Evolutionary conservation across 1,140 invertebrate genomes (phyloP).

Genomic region (Chionoecetes opilio): DNA sequence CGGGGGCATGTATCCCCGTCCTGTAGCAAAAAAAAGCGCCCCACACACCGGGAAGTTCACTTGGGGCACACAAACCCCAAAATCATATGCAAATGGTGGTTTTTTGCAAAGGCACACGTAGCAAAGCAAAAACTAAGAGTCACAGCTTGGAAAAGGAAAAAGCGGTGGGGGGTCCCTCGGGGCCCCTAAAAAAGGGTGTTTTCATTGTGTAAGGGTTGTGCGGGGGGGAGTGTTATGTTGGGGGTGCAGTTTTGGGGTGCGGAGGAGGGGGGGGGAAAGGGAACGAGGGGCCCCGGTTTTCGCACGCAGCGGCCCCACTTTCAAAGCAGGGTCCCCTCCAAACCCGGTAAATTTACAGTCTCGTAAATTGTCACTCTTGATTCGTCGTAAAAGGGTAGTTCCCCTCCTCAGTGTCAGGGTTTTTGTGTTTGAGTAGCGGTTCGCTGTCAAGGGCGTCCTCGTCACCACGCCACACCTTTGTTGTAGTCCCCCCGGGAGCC

Average conservation of each 20-base stretch:
- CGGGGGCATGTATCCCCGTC: too few species aligned
- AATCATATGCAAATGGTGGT: background rate
- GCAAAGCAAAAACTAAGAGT: background rate
- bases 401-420: slow-evolving; percentile 65
- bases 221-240: slow-evolving; percentile 19
- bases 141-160: background rate
- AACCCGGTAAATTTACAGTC: slow-evolving; percentile 67
- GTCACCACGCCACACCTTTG: background rate
- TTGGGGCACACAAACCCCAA: too few species aligned
- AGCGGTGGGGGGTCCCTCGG: background rate
- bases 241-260: background rate
- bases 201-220: too few species aligned
- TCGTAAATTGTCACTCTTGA: slow-evolving; percentile 76
- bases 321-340: slow-evolving; percentile 75
- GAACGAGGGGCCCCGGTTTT: background rate
- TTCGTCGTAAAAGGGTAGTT: slow-evolving; percentile 64
- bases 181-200: background rate
- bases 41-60: background rate
- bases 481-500: background rate
- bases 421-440: slow-evolving; percentile 52
- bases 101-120: background rate
- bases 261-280: background rate
- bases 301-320: slow-evolving; percentile 49
- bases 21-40: background rate
- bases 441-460: slow-evolving; percentile 48